Conservation (phyloP, 2,113 vertebrate species). For the Casuarius casuarius region DNA sequence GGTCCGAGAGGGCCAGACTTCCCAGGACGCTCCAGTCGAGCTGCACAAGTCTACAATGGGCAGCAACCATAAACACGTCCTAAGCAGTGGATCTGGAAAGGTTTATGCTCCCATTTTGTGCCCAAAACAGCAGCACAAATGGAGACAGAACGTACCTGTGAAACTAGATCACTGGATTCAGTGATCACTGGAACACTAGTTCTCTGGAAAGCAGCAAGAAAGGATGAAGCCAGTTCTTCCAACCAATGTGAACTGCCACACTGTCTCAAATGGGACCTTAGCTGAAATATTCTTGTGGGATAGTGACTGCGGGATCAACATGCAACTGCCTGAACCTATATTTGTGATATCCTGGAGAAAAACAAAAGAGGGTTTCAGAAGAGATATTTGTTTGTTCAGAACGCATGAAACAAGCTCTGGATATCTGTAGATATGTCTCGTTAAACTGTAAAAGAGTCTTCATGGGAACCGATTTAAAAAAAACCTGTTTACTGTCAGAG, state of each 20-base stretch:
- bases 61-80: background rate
- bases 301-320: background rate
- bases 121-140: background rate
- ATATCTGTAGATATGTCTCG: background rate
- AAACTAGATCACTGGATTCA: background rate
- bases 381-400: background rate
- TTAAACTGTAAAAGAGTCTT: background rate
- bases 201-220: background rate
- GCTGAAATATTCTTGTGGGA: background rate
- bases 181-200: too few species aligned
- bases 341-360: background rate
- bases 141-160: background rate
- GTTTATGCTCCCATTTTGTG: background rate
- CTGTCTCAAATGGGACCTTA: background rate
- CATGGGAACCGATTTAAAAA: background rate
- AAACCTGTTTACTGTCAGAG: conserved; percentile 55
- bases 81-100: background rate
- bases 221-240: conserved; percentile 26
- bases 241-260: background rate
- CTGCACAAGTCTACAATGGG: background rate
- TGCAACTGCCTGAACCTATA: background rate
- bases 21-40: fast-evolving
- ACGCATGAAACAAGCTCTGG: background rate
- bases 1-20: background rate
- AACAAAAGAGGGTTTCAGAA: background rate